phyloP scores from a whole-genome alignment of 92 coral and sea anemone species.

The Zoanthus sansibaricus region DNA sequence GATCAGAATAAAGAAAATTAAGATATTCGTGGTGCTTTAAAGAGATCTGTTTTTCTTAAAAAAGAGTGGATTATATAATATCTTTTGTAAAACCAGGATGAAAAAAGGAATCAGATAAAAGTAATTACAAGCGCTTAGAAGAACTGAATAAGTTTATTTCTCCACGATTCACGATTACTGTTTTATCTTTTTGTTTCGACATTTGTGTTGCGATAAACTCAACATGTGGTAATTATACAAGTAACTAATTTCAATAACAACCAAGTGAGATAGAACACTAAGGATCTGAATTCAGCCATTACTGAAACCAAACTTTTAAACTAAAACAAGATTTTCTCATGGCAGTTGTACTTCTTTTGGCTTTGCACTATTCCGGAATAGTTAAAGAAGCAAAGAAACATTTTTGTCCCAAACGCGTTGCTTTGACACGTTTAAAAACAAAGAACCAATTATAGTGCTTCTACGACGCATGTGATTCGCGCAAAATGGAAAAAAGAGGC shows the following conservation, averaged over 20 bases:
- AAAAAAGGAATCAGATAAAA: conserved; percentile 10
- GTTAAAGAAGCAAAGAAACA: neutral
- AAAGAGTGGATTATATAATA: conserved; percentile 36
- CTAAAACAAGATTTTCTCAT: neutral
- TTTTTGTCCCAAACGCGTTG: conserved; percentile 71
- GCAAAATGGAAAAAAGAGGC: conserved; percentile 51
- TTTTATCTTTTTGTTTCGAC: conserved; percentile 1
- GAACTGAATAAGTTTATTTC: conserved; percentile 12
- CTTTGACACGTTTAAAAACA: conserved; percentile 71
- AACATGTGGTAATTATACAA: conserved; percentile 78
- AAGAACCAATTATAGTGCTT: conserved; percentile 69
- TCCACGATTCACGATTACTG: neutral
- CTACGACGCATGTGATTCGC: conserved; percentile 61
- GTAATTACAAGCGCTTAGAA: conserved; percentile 21
- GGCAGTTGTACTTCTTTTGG: neutral
- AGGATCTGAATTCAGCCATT: neutral
- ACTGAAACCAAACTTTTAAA: conserved; percentile 20
- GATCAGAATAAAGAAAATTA: conserved; percentile 13
- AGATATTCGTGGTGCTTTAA: neutral
- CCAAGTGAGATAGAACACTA: conserved; percentile 52
- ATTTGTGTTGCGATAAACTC: conserved; percentile 16
- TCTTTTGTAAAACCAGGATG: conserved; percentile 21
- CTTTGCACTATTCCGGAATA: neutral
- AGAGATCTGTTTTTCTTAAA: neutral
- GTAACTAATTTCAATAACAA: conserved; percentile 71